These are phyloP conservation scores for Dendrolimus punctatus DNA, from an alignment of 1,140 invertebrate genomes.

Conservation along the genomic window DNA sequence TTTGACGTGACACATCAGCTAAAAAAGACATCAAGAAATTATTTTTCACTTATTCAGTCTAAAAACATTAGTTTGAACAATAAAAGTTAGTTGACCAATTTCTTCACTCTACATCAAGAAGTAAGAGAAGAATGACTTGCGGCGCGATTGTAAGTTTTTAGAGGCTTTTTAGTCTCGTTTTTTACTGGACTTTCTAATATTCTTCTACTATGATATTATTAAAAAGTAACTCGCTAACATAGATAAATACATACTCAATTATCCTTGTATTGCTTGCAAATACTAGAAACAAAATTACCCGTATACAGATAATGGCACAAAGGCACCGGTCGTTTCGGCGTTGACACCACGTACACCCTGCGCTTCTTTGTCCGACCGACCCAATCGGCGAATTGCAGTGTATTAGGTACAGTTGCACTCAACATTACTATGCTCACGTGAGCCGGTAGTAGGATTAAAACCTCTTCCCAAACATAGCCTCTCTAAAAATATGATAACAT, in stretches of 20 bases:
- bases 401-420: conserved; percentile 98
- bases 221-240: neutral
- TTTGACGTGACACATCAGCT: too few relatives aligned
- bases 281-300: conserved; percentile 62
- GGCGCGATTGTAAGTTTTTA: too few relatives aligned
- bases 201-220: too few relatives aligned
- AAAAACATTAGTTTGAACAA: too few relatives aligned
- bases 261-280: too few relatives aligned
- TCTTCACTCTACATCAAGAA: too few relatives aligned
- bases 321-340: conserved; percentile 94
- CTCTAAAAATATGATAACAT: conserved; percentile 70
- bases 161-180: too few relatives aligned
- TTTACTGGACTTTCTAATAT: too few relatives aligned
- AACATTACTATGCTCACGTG: conserved; percentile 98
- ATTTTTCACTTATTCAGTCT: too few relatives aligned
- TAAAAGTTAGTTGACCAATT: too few relatives aligned
- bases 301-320: conserved; percentile 95
- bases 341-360: conserved; percentile 97
- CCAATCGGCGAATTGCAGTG: conserved; percentile 97
- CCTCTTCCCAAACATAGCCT: conserved; percentile 99
- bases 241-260: neutral
- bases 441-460: conserved; percentile 94
- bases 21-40: too few relatives aligned
- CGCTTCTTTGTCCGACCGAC: conserved; percentile 93
- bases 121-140: too few relatives aligned